Conservation (phyloP, 2,888 invertebrate genomes). For the Falcaria lacertinaria region DNA sequence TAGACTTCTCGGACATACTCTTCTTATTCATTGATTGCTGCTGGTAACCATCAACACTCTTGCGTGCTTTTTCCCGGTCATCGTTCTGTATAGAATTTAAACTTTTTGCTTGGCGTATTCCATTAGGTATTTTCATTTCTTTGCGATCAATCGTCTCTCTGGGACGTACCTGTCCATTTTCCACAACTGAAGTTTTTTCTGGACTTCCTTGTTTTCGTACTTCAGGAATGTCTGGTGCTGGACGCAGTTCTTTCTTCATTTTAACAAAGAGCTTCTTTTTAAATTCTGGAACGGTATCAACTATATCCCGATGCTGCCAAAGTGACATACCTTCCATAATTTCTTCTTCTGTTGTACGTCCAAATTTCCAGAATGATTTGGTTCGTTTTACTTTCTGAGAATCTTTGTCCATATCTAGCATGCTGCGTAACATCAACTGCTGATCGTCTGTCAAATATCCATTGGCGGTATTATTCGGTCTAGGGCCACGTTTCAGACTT, state of each 20-base stretch:
- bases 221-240: slow-evolving; percentile 64
- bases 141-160: slow-evolving; percentile 73
- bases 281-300: slow-evolving; percentile 83
- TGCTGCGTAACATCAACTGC: slow-evolving; percentile 71
- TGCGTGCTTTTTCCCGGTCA: slow-evolving; percentile 55
- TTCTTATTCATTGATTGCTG: slow-evolving; percentile 60
- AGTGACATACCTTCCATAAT: slow-evolving; percentile 92
- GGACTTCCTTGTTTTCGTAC: slow-evolving; percentile 42
- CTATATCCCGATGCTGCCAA: slow-evolving; percentile 91
- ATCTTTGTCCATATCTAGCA: slow-evolving; percentile 79
- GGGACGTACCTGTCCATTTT: slow-evolving; percentile 45
- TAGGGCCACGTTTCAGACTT: slow-evolving; percentile 67
- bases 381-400: slow-evolving; percentile 87
- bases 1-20: slow-evolving; percentile 66
- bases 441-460: slow-evolving; percentile 79
- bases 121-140: slow-evolving; percentile 60
- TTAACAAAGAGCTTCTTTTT: slow-evolving; percentile 71
- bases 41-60: slow-evolving; percentile 45
- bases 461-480: slow-evolving; percentile 49
- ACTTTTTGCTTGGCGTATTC: slow-evolving; percentile 71
- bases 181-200: slow-evolving; percentile 43
- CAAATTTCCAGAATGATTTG: slow-evolving; percentile 92
- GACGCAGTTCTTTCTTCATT: slow-evolving; percentile 64
- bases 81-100: slow-evolving; percentile 70
- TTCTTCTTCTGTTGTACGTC: slow-evolving; percentile 84